Conservation (phyloP, 2,797 vertebrate genomes). For the Falco columbarius region DNA sequence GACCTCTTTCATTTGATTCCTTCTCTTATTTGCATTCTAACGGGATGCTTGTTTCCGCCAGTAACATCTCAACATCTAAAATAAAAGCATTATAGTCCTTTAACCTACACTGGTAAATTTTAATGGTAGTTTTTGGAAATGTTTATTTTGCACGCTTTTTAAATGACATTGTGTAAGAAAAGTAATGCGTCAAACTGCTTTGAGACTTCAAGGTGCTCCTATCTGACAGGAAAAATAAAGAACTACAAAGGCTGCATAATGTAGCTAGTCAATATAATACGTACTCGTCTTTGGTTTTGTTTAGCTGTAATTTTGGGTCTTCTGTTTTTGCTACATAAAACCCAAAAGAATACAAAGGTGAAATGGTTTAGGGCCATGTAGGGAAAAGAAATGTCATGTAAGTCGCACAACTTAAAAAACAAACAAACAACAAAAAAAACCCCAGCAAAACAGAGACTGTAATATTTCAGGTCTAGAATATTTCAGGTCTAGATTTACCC, state of each 20-base stretch:
- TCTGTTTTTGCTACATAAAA: not conserved
- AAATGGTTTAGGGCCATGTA: not conserved
- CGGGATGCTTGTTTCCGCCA: not conserved
- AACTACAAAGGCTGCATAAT: not conserved
- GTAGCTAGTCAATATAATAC: not conserved
- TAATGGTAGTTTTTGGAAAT: not conserved
- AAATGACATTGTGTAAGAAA: not conserved
- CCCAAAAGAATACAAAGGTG: not conserved
- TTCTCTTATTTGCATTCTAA: not conserved
- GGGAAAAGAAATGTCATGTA: not conserved
- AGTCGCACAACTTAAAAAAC: not conserved
- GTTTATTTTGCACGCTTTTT: not conserved
- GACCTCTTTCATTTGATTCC: not conserved
- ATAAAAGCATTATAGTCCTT: not conserved
- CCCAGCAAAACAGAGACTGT: not conserved
- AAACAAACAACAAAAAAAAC: no score
- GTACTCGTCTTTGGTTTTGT: not conserved
- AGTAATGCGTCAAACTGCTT: not conserved
- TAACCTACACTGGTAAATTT: not conserved
- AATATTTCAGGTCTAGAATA: not conserved
- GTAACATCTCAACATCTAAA: not conserved
- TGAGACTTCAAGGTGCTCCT: not conserved
- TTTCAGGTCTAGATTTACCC: not conserved
- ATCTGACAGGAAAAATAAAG: not conserved
- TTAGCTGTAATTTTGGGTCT: not conserved